Evolutionary conservation across 2,797 vertebrate genomes (phyloP).

Genomic region (Mormyrus proboscirostris): DNA sequence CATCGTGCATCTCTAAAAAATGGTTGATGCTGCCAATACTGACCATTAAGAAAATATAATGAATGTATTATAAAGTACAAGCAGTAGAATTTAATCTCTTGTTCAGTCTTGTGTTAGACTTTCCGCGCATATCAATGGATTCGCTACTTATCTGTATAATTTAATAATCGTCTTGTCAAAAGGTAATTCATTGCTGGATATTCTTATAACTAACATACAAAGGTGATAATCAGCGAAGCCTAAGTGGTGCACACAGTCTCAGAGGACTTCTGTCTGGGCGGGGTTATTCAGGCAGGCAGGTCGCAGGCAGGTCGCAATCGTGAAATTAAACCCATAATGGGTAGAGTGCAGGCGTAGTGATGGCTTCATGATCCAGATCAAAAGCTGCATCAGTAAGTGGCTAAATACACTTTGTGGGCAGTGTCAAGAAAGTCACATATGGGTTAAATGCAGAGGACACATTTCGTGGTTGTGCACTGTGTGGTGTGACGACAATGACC

Average conservation of each 20-base stretch:
- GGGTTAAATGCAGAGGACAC: too few relatives aligned
- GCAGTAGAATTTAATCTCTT: not conserved
- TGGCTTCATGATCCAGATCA: too few relatives aligned
- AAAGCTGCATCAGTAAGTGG: too few relatives aligned
- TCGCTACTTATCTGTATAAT: not conserved
- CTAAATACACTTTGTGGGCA: too few relatives aligned
- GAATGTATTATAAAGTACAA: too few relatives aligned
- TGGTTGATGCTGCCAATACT: not conserved
- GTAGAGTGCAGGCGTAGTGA: too few relatives aligned
- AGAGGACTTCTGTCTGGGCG: not conserved
- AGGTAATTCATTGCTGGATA: not conserved
- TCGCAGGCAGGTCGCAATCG: too few relatives aligned
- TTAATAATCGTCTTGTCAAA: not conserved
- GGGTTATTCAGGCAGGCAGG: not conserved
- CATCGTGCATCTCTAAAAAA: not conserved
- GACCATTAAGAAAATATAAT: not conserved
- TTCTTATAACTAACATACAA: not conserved
- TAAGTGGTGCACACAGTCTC: slow-evolving; percentile 20
- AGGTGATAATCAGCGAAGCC: not conserved
- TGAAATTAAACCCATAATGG: too few relatives aligned
- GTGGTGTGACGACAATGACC: too few relatives aligned
- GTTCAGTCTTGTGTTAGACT: not conserved
- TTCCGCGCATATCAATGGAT: not conserved
- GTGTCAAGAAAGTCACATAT: too few relatives aligned
- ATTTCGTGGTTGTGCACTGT: too few relatives aligned